Evolutionary conservation across 2,797 vertebrate genomes (phyloP), one percentile per base, ranked within the genome.

Genomic region (Heliangelus exortis): DNA sequence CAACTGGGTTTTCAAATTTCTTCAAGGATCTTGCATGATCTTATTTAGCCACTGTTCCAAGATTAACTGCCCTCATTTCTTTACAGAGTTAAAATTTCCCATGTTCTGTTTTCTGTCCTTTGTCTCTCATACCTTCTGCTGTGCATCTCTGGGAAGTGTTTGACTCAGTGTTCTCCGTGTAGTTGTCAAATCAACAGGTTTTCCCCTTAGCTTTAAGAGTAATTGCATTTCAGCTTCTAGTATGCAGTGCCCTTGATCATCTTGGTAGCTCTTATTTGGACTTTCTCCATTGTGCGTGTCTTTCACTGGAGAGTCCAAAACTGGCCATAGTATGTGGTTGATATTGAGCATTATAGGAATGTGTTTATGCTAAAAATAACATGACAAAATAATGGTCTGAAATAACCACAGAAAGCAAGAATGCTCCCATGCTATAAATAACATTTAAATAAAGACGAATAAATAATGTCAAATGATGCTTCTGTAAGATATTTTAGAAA

Each of bases 51-150:
- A 10, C 19, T 39, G 7, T 65, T 89, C 36, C 15, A 26, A 18
- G 28, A 39, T 10, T 26, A 43, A 26, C 3, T 54, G 21, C 8
- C 12, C 7, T 79, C 31, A 8, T 50, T 45, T 11, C 6, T 47
- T 57, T 34, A 22, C 9, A 20, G 15, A 69, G 10, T 54, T 66
- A 61, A 61, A 66, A 67, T 74, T 59, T 54, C 12, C 12, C 2
- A 1, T 29, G 3, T 58, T 77, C 4, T 47, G 23, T 12, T 2
- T 2, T 18, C 3, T 33, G 6, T 48, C 7, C 2, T 0, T 39
- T 33, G 2, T 45, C 21, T 45, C 15, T 75, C 10, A 12, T 28
- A 22, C 3, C 4, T 73, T 65, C n/a, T 71, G 9, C 59, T 45
- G 7, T 31, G 10, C 12, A 4, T 57, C 33, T 66, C 33, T 20